Base-by-base conservation (phyloP, 2,888 invertebrate genomes). In the Apamea monoglypha region DNA sequence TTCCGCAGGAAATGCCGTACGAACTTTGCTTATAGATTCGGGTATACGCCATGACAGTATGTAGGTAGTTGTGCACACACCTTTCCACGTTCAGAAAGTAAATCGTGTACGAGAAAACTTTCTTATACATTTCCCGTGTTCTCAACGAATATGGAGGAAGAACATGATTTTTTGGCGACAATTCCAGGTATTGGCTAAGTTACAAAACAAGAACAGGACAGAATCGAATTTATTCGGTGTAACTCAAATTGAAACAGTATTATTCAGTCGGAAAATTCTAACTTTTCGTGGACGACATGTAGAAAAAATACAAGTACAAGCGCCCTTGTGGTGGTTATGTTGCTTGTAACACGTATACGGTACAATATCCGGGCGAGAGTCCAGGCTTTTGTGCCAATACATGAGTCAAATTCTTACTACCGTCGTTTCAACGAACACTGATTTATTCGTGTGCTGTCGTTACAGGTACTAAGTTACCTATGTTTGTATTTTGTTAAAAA, bases 321-420 rank as follows among this genome's bases (percentile, higher is more conserved):
- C n/a, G 53, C 32, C 59, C 25, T 71, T 16, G 36, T 32, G 8
- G 61, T 70, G 63, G 44, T 67, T 74, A 75, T 76, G 75, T 82
- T 76, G 64, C 32, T 50, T 36, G 64, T 69, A 80, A 76, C 81
- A 84, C 68, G 73, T 64, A 74, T n/a, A 71, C 36, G 90, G 91
- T 91, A 94, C 94, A 94, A 92, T 91, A 91, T 93, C 91, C 93
- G 95, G 95, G 94, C 94, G 88, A 83, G 85, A 89, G 89, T 92
- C 94, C 95, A 94, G 92, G 89, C 91, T 88, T 84, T 85, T 87
- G 91, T 92, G 93, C 94, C 94, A 94, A 93, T 91, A 87, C 90
- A 90, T 88, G 90, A 91, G 87, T 90, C 90, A 91, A 88, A 91
- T 85, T 89, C 87, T 91, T 90, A 89, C 88, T 32, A 53, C 40